Conservation (phyloP, 2,113 vertebrate species). For the Lepidiolamprologus cunningtoni region DNA sequence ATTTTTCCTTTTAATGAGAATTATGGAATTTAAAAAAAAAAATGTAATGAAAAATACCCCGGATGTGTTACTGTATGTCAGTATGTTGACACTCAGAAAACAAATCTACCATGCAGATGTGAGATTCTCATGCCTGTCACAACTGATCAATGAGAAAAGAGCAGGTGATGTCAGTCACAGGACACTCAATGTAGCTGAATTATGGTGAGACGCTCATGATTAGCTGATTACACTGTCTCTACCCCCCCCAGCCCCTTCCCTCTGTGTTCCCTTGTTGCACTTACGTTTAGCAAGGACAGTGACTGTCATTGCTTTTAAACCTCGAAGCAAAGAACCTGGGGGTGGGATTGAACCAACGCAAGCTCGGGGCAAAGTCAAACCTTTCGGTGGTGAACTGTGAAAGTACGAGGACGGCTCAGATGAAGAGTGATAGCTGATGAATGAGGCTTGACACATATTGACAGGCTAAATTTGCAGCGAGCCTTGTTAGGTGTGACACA, state of each 20-base stretch:
- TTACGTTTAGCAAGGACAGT: slow-evolving; percentile 24
- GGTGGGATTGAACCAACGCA: slow-evolving; percentile 13
- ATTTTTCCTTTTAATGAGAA: neutral
- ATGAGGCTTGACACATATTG: slow-evolving; percentile 66
- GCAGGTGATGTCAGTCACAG: slow-evolving; percentile 1
- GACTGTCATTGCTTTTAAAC: slow-evolving; percentile 40
- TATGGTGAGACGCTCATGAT: neutral
- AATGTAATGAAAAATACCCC: neutral
- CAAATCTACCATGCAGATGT: slow-evolving; percentile 20
- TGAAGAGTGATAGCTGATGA: slow-evolving; percentile 61
- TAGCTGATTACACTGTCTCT: neutral
- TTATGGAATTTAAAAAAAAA: neutral
- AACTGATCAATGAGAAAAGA: neutral
- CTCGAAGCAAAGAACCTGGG: slow-evolving; percentile 19
- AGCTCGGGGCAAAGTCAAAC: slow-evolving; percentile 57
- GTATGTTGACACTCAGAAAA: neutral
- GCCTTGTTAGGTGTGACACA: slow-evolving; percentile 68
- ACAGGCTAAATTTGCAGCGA: slow-evolving; percentile 66
- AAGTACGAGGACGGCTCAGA: slow-evolving; percentile 41
- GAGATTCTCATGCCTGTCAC: slow-evolving; percentile 33
- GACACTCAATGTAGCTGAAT: neutral
- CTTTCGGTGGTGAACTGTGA: slow-evolving; percentile 37
- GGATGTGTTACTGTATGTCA: slow-evolving; percentile 11
- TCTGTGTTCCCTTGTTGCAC: neutral
- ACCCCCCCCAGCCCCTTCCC: neutral